These are phyloP conservation scores for Autographa pulchrina DNA, from an alignment of 2,888 invertebrate species.

Conservation along the genomic window DNA sequence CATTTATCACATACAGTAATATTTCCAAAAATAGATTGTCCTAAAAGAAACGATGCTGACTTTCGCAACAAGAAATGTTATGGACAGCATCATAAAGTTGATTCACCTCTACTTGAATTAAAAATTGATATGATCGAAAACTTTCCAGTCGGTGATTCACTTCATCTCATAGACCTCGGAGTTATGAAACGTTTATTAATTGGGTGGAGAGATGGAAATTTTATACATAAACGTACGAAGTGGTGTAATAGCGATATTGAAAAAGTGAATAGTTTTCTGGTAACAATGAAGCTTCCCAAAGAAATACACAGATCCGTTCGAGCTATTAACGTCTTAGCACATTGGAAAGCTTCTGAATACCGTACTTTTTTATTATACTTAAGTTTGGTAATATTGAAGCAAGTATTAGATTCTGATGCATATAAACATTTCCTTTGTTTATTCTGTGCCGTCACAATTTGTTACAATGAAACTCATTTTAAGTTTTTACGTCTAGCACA, in stretches of 20 bases:
- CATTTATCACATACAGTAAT: constrained; percentile 50
- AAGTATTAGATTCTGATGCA: background rate
- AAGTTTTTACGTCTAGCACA: constrained; percentile 8
- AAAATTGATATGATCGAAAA: constrained; percentile 54
- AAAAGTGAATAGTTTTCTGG: constrained; percentile 30
- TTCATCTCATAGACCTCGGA: constrained; percentile 47
- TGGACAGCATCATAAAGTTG: constrained; percentile 22
- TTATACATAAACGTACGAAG: constrained; percentile 7
- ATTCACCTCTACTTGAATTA: constrained; percentile 25
- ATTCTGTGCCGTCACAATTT: constrained; percentile 24
- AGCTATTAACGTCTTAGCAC: background rate
- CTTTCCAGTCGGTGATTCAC: constrained; percentile 39
- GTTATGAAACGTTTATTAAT: constrained; percentile 44
- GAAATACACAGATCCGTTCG: too few species aligned
- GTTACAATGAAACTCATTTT: constrained; percentile 12
- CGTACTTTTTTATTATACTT: constrained; percentile 19
- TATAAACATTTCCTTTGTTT: constrained; percentile 18
- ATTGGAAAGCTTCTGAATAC: constrained; percentile 26
- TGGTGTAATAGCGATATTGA: constrained; percentile 32
- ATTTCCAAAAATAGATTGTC: constrained; percentile 12
- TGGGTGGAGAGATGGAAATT: constrained; percentile 42
- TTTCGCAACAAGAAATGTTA: constrained; percentile 23
- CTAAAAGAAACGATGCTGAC: constrained; percentile 23
- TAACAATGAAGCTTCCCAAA: background rate
- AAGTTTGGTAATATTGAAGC: constrained; percentile 12